phyloP scores from a whole-genome alignment of 2,888 invertebrate species.

The Eurytoma adleriae region DNA sequence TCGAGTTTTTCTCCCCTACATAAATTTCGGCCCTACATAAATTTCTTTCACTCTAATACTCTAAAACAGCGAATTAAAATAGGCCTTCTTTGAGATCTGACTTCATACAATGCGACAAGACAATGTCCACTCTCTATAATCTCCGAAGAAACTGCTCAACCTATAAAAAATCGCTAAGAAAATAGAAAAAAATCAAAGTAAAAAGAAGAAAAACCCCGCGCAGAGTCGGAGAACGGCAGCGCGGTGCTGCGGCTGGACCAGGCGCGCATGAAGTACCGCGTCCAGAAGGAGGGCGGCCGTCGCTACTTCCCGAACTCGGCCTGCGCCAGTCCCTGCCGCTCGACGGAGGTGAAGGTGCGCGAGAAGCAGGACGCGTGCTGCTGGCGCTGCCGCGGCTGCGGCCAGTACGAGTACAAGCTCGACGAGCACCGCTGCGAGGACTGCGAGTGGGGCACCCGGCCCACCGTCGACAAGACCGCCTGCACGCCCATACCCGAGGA shows the following conservation, averaged over 20 bases:
- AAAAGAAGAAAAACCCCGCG: not conserved
- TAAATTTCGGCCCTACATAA: no score
- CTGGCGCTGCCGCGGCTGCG: constrained; percentile 78
- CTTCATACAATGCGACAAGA: no score
- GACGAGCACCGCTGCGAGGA: constrained; percentile 76
- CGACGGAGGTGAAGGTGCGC: constrained; percentile 71
- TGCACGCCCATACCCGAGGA: constrained; percentile 76
- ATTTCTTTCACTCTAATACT: no score
- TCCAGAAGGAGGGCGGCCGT: constrained; percentile 59
- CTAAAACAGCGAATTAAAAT: no score
- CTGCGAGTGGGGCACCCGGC: constrained; percentile 74
- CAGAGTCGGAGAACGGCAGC: constrained; percentile 47
- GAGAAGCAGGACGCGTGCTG: constrained; percentile 77
- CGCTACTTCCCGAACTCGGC: constrained; percentile 74
- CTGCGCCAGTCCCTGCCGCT: constrained; percentile 75
- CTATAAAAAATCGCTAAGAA: no score
- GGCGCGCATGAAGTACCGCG: constrained; percentile 70
- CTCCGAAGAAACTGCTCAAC: no score
- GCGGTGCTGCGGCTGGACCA: constrained; percentile 39
- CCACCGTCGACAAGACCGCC: constrained; percentile 69
- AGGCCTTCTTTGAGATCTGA: no score
- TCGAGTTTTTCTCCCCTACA: no score
- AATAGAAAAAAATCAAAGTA: no score
- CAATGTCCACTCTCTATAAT: no score
- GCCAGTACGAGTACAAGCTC: constrained; percentile 73